phyloP scores from a whole-genome alignment of 2,797 vertebrate genomes.

The Halcyon badia region DNA sequence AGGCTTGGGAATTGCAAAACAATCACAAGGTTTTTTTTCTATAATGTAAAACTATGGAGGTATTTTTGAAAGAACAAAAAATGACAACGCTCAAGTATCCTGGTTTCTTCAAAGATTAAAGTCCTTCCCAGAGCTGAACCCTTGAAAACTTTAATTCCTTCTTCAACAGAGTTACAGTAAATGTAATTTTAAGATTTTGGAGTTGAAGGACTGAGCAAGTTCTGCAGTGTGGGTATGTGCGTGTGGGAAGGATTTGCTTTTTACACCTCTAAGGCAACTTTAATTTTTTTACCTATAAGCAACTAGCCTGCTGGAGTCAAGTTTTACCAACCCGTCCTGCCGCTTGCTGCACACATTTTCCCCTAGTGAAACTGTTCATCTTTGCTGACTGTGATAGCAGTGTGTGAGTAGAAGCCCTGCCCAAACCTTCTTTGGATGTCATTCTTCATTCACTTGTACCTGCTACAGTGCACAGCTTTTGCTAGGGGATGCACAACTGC shows the following conservation, averaged over 20 bases:
- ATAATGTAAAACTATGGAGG: neutral
- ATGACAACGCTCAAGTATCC: neutral
- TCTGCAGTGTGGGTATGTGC: accelerated
- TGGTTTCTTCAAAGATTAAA: neutral
- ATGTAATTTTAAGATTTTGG: neutral
- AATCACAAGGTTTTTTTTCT: neutral
- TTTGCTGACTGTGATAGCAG: neutral
- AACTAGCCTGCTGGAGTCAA: neutral
- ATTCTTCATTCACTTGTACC: neutral
- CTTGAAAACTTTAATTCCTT: neutral
- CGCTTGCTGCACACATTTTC: neutral
- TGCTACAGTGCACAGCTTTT: neutral
- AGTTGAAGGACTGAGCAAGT: neutral
- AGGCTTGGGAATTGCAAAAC: neutral
- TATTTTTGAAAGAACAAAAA: neutral
- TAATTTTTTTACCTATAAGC: neutral
- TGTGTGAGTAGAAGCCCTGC: neutral
- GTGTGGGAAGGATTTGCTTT: neutral
- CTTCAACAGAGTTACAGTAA: neutral
- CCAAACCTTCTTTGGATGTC: neutral
- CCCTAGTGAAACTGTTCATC: neutral
- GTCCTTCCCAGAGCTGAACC: neutral
- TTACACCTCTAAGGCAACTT: neutral
- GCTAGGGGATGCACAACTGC: neutral
- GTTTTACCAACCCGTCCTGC: neutral